Percentiles rank a stretch among this genome's conserved stretches.
Conservation (phyloP, 1,140 invertebrate genomes). For the Drosophila lowei region DNA sequence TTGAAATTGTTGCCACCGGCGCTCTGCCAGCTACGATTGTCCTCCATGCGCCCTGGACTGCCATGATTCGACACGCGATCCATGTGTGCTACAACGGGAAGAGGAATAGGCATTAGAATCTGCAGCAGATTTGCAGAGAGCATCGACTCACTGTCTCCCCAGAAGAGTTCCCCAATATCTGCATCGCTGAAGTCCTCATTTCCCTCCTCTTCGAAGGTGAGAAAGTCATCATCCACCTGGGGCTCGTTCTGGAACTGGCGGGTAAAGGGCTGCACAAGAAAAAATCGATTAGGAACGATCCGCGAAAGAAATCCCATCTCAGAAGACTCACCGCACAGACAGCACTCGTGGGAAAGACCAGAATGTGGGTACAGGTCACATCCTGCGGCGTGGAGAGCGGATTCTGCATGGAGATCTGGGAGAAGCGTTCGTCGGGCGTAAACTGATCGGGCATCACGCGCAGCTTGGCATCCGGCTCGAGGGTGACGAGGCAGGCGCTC, state of each 20-base stretch:
- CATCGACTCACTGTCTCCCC: constrained; percentile 61
- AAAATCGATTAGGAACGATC: constrained; percentile 4
- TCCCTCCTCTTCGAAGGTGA: constrained; percentile 77
- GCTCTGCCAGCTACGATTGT: constrained; percentile 82
- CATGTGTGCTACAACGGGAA: constrained; percentile 45
- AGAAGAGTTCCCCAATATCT: constrained; percentile 71
- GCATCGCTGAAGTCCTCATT: constrained; percentile 78
- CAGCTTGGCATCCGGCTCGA: constrained; percentile 96
- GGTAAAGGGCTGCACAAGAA: constrained; percentile 89
- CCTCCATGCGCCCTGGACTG: constrained; percentile 80
- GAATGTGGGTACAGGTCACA: constrained; percentile 98
- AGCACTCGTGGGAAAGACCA: constrained; percentile 99
- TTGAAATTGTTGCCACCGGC: constrained; percentile 82
- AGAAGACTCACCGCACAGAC: constrained; percentile 91
- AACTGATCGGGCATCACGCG: constrained; percentile 97
- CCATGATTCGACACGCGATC: constrained; percentile 76
- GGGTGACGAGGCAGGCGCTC: constrained; percentile 97
- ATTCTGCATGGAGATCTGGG: constrained; percentile 91
- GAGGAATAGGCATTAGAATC: not conserved
- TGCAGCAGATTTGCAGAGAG: not conserved
- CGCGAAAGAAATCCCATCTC: not conserved
- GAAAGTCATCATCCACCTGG: constrained; percentile 84
- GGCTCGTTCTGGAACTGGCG: constrained; percentile 89
- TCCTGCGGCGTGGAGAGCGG: constrained; percentile 95
- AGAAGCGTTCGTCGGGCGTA: constrained; percentile 95